phyloP scores from a whole-genome alignment of 2,797 vertebrate genomes.

The Enteromius fasciolatus region DNA sequence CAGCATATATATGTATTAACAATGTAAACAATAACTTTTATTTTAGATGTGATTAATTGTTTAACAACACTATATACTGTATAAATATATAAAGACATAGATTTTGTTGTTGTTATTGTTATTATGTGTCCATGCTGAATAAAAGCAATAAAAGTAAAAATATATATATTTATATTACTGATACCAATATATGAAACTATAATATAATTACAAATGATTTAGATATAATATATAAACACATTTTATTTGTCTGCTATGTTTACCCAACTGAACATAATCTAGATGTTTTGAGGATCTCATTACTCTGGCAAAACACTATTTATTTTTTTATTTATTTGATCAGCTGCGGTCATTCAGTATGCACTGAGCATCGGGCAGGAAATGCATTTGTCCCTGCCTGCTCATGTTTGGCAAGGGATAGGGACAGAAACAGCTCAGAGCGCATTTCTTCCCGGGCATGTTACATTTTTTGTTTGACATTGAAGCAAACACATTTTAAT shows the following conservation, averaged over 20 bases:
- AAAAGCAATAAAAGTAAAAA: background rate
- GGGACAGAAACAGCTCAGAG: slow-evolving; percentile 29
- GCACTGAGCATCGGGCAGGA: slow-evolving; percentile 31
- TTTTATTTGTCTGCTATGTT: background rate
- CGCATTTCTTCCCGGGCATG: background rate
- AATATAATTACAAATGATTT: background rate
- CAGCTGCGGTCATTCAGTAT: slow-evolving; percentile 37
- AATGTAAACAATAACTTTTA: too few species aligned
- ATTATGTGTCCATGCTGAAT: background rate
- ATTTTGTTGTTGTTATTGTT: background rate
- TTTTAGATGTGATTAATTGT: too few species aligned
- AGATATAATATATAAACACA: background rate
- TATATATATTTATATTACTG: background rate
- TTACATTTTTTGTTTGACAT: slow-evolving; percentile 30
- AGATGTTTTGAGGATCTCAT: slow-evolving; percentile 1
- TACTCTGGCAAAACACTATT: slow-evolving; percentile 23
- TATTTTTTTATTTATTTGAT: slow-evolving; percentile 41
- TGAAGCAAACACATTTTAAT: slow-evolving; percentile 37
- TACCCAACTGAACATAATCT: background rate
- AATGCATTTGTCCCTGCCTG: slow-evolving; percentile 37
- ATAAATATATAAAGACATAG: too few species aligned
- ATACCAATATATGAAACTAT: background rate
- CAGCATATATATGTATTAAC: too few species aligned
- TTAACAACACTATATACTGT: too few species aligned
- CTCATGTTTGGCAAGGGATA: slow-evolving; percentile 17